A percentile compares a stretch with the other conserved stretches of the same genome.
phyloP scores from a whole-genome alignment of 2,113 vertebrate genomes.

The Pachyramphus minor region DNA sequence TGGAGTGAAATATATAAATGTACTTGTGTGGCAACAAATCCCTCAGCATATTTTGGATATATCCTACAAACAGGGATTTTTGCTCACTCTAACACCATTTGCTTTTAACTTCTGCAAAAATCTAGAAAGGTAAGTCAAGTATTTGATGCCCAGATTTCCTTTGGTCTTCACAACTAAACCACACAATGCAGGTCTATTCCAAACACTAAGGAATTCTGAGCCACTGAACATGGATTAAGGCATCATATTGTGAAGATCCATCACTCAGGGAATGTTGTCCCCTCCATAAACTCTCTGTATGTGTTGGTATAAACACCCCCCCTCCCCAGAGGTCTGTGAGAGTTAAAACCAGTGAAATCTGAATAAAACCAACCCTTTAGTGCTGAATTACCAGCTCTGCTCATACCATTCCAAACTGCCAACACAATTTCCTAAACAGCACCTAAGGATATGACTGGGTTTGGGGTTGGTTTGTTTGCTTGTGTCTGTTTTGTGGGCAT shows the following conservation, averaged over 20 bases:
- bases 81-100: neutral
- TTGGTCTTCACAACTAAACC: neutral
- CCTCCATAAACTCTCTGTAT: neutral
- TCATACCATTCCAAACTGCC: neutral
- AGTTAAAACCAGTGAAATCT: neutral
- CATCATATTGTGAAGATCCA: neutral
- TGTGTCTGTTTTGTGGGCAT: neutral
- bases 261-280: neutral
- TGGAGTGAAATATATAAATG: neutral
- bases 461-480: neutral
- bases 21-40: neutral
- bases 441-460: neutral
- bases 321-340: neutral
- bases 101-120: neutral
- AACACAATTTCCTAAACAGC: neutral
- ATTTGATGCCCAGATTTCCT: neutral
- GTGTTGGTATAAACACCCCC: neutral
- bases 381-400: neutral
- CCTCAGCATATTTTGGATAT: neutral
- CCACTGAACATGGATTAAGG: neutral
- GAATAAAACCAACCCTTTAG: neutral
- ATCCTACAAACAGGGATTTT: neutral
- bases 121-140: neutral
- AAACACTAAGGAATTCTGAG: neutral
- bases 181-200: neutral